A percentile compares a stretch with the other conserved stretches of the same genome.
Conservation (phyloP, 1,140 invertebrate genomes). For the Chlorops oryzae region DNA sequence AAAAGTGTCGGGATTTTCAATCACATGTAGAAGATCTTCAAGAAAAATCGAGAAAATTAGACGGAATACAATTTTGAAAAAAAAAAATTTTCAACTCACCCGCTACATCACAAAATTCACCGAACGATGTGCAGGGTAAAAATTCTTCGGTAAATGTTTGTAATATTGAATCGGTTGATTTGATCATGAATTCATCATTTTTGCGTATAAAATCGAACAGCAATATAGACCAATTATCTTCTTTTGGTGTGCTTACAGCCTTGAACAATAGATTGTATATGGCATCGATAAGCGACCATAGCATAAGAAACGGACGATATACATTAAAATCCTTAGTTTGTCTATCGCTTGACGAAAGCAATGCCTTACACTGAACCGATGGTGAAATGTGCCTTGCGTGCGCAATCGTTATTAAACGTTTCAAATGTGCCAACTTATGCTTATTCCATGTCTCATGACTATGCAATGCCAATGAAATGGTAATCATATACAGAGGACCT, state of each 20-base stretch:
- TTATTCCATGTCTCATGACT: constrained; percentile 64
- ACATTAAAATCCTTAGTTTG: constrained; percentile 66
- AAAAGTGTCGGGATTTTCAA: constrained; percentile 42
- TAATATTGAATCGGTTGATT: constrained; percentile 78
- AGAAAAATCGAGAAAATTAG: constrained; percentile 1
- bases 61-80: not conserved
- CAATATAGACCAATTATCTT: constrained; percentile 79
- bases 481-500: constrained; percentile 79
- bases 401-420: constrained; percentile 69
- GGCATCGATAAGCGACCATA: constrained; percentile 73
- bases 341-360: constrained; percentile 48
- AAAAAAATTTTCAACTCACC: constrained; percentile 45
- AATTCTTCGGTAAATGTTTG: constrained; percentile 80
- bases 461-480: constrained; percentile 72
- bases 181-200: constrained; percentile 85
- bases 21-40: constrained; percentile 38
- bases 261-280: constrained; percentile 64
- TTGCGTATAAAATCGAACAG: constrained; percentile 90
- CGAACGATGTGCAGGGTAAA: constrained; percentile 80
- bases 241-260: constrained; percentile 66
- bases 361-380: constrained; percentile 50
- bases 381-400: constrained; percentile 66
- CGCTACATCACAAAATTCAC: constrained; percentile 85
- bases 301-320: constrained; percentile 81
- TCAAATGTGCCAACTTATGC: constrained; percentile 64